Conservation (phyloP, 2,888 invertebrate genomes). For the Hipparchia sbordonii region DNA sequence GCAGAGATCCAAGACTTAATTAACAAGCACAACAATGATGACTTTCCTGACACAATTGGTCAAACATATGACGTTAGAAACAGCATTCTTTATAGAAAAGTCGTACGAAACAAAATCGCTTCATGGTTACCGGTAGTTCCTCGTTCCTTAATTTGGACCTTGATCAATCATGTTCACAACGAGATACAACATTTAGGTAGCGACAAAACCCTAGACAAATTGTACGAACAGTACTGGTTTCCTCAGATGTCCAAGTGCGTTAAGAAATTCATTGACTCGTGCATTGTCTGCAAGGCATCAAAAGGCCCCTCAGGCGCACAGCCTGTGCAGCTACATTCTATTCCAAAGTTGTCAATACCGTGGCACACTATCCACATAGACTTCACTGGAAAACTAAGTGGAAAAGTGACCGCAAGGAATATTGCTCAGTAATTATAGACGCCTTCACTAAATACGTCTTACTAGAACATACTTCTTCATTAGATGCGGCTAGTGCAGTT, state of each 20-base stretch:
- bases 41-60: neutral
- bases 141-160: neutral
- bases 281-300: constrained; percentile 40
- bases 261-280: constrained; percentile 39
- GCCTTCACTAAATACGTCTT: constrained; percentile 19
- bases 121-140: neutral
- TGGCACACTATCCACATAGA: constrained; percentile 50
- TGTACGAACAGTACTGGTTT: constrained; percentile 44
- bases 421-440: constrained; percentile 33
- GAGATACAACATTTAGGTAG: constrained; percentile 43
- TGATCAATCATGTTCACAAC: constrained; percentile 42
- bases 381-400: constrained; percentile 39
- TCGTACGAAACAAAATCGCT: neutral
- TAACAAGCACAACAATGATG: neutral
- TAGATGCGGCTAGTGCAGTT: constrained; percentile 8
- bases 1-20: constrained; percentile 25
- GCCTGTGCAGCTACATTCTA: constrained; percentile 40
- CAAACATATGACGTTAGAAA: constrained; percentile 46
- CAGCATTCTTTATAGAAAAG: constrained; percentile 43
- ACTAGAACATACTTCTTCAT: neutral
- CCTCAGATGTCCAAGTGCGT: constrained; percentile 43
- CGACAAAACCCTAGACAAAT: constrained; percentile 46
- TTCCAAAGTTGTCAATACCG: constrained; percentile 38
- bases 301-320: constrained; percentile 43
- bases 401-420: constrained; percentile 39